phyloP scores from a whole-genome alignment of 1,140 invertebrate species.

The Cherax destructor region DNA sequence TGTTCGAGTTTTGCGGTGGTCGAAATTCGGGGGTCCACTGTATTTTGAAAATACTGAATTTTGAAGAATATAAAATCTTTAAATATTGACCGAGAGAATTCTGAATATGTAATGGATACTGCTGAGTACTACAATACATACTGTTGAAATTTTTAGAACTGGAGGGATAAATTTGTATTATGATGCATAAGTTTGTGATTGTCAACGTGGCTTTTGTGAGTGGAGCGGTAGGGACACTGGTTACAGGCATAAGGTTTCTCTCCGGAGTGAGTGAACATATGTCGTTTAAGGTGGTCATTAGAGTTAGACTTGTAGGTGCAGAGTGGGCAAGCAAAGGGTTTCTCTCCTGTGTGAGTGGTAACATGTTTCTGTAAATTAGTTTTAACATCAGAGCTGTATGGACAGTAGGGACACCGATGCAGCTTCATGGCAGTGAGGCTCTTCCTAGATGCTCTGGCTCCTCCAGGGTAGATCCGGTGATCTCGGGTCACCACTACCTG shows the following conservation, averaged over 20 bases:
- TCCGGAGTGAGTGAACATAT: slow-evolving; percentile 21
- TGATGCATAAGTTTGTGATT: slow-evolving; percentile 39
- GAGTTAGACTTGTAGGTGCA: slow-evolving; percentile 40
- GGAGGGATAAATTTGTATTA: not conserved
- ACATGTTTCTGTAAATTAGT: slow-evolving; percentile 45
- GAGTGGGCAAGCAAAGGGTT: slow-evolving; percentile 37
- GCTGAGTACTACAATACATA: no score
- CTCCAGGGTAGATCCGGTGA: not conserved
- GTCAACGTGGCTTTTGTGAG: slow-evolving; percentile 37
- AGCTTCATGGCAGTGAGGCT: slow-evolving; percentile 16
- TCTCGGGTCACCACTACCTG: slow-evolving; percentile 10
- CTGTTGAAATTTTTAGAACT: not conserved
- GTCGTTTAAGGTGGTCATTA: slow-evolving; percentile 33
- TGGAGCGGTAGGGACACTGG: slow-evolving; percentile 9
- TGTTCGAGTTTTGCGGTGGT: no score
- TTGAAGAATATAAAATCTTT: no score
- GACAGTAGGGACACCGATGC: slow-evolving; percentile 48
- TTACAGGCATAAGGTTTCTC: slow-evolving; percentile 22
- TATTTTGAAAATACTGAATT: no score
- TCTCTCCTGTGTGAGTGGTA: slow-evolving; percentile 33
- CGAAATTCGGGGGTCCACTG: no score
- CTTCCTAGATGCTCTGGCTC: not conserved
- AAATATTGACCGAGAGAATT: no score
- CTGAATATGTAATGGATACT: no score
- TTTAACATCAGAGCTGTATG: slow-evolving; percentile 41